Conservation (phyloP, 2,113 vertebrate genomes). For the Formicarius rufipectus region DNA sequence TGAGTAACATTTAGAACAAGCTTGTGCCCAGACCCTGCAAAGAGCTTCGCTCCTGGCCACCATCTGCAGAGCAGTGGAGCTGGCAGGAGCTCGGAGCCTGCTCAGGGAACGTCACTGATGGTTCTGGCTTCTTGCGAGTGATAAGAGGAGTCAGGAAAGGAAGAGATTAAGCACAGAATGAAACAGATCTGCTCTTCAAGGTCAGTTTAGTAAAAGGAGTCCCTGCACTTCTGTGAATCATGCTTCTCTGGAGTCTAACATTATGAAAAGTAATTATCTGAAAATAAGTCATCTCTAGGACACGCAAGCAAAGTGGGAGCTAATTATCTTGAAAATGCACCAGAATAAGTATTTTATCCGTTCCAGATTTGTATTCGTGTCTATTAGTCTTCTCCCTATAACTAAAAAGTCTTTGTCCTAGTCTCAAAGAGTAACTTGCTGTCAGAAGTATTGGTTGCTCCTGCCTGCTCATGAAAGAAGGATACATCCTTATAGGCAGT, state of each 20-base stretch:
- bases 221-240: neutral
- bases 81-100: neutral
- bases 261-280: neutral
- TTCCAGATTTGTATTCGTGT: neutral
- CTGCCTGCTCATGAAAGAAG: neutral
- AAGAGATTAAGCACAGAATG: neutral
- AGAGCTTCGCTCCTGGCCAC: neutral
- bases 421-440: neutral
- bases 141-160: neutral
- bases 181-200: conserved; percentile 9
- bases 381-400: neutral
- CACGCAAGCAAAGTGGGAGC: neutral
- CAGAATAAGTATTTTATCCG: neutral
- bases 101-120: neutral
- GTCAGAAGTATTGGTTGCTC: neutral
- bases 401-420: neutral
- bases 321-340: neutral
- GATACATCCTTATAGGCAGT: neutral
- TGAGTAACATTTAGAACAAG: neutral
- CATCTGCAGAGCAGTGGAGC: neutral
- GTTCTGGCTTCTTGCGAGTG: neutral
- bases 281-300: neutral
- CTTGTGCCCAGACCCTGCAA: neutral
- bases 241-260: neutral
- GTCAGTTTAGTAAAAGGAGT: neutral